These are phyloP conservation scores for Glossosoma conforme DNA, from an alignment of 1,140 invertebrate genomes.

Conservation along the genomic window DNA sequence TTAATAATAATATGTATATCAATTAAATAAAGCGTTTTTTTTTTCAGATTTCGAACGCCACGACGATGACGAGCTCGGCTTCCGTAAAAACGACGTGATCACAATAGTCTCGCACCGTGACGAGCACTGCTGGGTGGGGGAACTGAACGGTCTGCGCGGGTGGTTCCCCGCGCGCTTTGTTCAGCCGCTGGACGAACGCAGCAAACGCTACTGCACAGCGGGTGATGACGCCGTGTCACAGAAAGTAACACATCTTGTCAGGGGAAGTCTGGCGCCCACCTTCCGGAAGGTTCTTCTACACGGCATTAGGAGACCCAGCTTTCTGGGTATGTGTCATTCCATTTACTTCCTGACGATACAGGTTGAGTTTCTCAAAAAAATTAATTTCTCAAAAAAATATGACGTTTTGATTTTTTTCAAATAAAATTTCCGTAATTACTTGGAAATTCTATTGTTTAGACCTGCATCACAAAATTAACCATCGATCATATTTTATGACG, in stretches of 20 bases:
- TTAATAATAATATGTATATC: too few species aligned
- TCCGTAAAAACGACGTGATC: constrained; percentile 97
- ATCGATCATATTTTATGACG: too few species aligned
- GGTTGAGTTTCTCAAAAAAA: too few species aligned
- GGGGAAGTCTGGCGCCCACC: constrained; percentile 89
- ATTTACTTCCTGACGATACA: too few species aligned
- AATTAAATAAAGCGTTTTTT: constrained; percentile 10
- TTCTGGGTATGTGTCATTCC: constrained; percentile 48
- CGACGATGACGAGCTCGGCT: constrained; percentile 97
- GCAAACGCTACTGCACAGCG: constrained; percentile 91
- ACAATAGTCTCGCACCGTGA: constrained; percentile 97
- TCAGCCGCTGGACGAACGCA: constrained; percentile 92
- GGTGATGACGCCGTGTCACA: constrained; percentile 97
- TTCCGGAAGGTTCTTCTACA: constrained; percentile 94
- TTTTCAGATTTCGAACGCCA: constrained; percentile 90
- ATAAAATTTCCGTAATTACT: too few species aligned
- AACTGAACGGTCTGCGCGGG: constrained; percentile 93
- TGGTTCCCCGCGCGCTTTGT: constrained; percentile 99
- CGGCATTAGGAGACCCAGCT: constrained; percentile 87
- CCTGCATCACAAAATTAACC: too few species aligned
- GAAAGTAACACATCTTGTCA: constrained; percentile 91
- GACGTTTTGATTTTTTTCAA: too few species aligned
- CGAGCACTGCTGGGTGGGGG: constrained; percentile 99
- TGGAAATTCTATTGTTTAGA: too few species aligned
- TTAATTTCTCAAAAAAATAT: not conserved